Conservation (phyloP, 1,140 invertebrate genomes). For the Campoletis sonorensis region DNA sequence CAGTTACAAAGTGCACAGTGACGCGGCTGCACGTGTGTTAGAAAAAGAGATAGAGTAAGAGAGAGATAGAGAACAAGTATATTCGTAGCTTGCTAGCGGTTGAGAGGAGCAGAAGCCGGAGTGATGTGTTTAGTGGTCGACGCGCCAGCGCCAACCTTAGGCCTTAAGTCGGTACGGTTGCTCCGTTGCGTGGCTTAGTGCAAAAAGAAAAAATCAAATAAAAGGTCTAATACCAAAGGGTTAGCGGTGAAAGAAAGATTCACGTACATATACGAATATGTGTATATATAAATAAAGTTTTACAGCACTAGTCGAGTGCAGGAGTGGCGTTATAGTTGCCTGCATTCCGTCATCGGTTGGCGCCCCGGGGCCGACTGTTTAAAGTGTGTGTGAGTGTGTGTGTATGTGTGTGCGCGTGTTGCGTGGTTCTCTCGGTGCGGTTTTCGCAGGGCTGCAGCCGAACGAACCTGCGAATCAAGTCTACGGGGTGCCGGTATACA, state of each 20-base stretch:
- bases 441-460: conserved; percentile 16
- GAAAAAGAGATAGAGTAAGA: too few species aligned
- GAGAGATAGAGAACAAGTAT: too few species aligned
- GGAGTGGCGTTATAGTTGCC: conserved; percentile 40
- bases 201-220: neutral
- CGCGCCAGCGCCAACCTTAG: too few species aligned
- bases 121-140: conserved; percentile 7
- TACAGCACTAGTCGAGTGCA: conserved; percentile 20
- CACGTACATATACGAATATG: too few species aligned
- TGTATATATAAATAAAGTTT: neutral
- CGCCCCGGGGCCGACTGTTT: neutral
- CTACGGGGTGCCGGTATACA: neutral
- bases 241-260: neutral
- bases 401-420: conserved; percentile 3
- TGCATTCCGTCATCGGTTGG: conserved; percentile 47
- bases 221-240: neutral
- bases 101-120: neutral
- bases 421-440: conserved; percentile 29
- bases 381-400: neutral
- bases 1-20: too few species aligned
- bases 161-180: neutral
- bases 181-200: neutral
- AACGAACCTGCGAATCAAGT: neutral
- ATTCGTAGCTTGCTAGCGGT: too few species aligned
- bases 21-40: too few species aligned